Evolutionary conservation across 53 echinoderm and acorn worm species (phyloP).

Genomic region (Apostichopus leukothele): DNA sequence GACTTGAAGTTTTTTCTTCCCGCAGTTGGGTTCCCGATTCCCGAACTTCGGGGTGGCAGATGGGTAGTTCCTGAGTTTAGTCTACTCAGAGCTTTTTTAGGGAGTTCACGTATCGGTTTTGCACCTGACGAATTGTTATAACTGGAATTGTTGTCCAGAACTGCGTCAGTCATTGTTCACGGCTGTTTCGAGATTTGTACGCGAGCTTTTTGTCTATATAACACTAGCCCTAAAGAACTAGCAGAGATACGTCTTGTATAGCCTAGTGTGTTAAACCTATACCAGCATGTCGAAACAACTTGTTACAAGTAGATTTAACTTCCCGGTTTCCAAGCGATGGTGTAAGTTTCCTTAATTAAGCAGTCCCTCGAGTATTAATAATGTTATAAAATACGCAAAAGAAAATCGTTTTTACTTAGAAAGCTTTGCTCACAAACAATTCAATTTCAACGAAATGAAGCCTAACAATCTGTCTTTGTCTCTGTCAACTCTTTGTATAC

Average conservation of each 20-base stretch:
- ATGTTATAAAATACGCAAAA: neutral
- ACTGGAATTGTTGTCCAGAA: constrained; percentile 40
- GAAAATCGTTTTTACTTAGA: neutral
- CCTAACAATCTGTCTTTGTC: neutral
- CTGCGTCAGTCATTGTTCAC: constrained; percentile 47
- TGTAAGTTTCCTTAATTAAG: neutral
- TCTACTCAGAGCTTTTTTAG: constrained; percentile 7
- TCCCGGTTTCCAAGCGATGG: constrained; percentile 1
- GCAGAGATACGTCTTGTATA: neutral
- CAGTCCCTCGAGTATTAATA: neutral
- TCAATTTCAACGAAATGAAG: neutral
- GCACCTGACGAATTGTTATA: constrained; percentile 22
- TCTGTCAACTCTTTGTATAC: neutral
- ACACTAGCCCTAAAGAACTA: neutral
- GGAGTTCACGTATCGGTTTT: constrained; percentile 14
- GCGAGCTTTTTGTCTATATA: constrained; percentile 3
- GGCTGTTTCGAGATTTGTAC: neutral
- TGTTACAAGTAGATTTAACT: neutral
- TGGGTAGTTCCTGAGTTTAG: constrained; percentile 3
- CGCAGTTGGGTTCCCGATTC: constrained; percentile 28
- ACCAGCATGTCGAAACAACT: neutral
- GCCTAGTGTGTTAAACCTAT: neutral
- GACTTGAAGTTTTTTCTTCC: constrained; percentile 10
- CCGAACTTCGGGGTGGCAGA: constrained; percentile 29
- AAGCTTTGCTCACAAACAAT: neutral